These are phyloP conservation scores for Watsonalla binaria DNA, from an alignment of 2,888 invertebrate species.

Conservation along the genomic window DNA sequence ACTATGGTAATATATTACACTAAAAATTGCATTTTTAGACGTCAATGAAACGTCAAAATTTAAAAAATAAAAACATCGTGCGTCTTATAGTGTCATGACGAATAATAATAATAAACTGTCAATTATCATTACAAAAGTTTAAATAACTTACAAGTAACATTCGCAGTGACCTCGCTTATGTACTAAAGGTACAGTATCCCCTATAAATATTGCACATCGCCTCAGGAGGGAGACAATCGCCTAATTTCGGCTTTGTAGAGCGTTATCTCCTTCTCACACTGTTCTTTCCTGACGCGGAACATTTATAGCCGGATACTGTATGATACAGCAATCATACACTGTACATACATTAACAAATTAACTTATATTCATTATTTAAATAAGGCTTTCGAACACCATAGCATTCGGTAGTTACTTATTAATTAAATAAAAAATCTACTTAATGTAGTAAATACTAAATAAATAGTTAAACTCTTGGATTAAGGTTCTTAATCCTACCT, in stretches of 20 bases:
- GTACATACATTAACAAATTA: no score
- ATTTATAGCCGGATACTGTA: no score
- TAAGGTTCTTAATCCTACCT: no score
- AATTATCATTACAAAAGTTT: conserved; percentile 32
- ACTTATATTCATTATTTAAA: neutral
- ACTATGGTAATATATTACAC: conserved; percentile 40
- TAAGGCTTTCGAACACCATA: neutral
- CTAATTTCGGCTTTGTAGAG: neutral
- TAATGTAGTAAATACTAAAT: no score
- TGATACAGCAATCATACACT: no score
- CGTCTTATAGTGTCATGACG: neutral
- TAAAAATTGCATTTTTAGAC: conserved; percentile 38
- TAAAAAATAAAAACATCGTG: conserved; percentile 32
- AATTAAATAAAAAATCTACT: no score
- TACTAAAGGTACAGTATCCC: conserved; percentile 40
- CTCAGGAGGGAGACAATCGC: neutral
- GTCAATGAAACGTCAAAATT: conserved; percentile 60
- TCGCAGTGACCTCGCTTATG: conserved; percentile 67
- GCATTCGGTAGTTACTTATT: no score
- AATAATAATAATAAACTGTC: conserved; percentile 1
- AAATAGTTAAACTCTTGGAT: no score
- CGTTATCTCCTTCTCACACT: no score
- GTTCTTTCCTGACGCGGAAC: no score
- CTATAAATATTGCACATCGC: conserved; percentile 33
- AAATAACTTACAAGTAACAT: conserved; percentile 69